Conservation (phyloP, 2,888 invertebrate genomes). For the Abscondita cerata region DNA sequence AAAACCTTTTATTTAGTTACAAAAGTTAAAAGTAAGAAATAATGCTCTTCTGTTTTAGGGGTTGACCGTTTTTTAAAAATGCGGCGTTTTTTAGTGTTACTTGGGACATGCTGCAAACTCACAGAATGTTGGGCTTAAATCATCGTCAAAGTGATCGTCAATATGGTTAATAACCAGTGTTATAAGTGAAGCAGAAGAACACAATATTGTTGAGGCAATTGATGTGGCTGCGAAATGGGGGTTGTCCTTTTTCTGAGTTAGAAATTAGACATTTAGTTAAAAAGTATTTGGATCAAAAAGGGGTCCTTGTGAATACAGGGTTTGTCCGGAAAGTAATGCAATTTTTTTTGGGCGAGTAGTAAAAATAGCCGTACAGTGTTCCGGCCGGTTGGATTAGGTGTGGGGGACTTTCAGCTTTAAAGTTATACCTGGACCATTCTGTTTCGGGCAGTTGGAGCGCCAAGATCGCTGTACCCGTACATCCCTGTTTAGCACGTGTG, state of each 20-base stretch:
- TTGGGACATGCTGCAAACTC: background rate
- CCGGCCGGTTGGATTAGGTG: background rate
- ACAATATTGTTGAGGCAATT: background rate
- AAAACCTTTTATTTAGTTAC: no score
- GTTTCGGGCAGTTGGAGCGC: background rate
- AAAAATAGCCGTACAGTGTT: background rate
- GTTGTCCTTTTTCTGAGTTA: background rate
- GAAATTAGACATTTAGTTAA: background rate
- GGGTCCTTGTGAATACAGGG: background rate
- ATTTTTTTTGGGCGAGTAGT: background rate
- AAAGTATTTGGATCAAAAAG: background rate
- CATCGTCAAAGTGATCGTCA: no score
- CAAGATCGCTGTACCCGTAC: no score
- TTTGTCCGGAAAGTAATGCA: no score
- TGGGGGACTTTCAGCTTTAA: background rate
- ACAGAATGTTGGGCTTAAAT: background rate
- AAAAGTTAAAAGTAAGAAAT: no score
- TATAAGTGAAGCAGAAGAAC: background rate
- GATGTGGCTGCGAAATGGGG: no score
- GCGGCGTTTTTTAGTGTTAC: background rate
- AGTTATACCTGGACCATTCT: background rate
- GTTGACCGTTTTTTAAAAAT: background rate
- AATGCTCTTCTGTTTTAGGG: background rate
- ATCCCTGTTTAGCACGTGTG: background rate
- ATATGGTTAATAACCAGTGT: background rate